Evolutionary conservation across 2,888 invertebrate genomes (phyloP).

Genomic region (Clitarchus hookeri): DNA sequence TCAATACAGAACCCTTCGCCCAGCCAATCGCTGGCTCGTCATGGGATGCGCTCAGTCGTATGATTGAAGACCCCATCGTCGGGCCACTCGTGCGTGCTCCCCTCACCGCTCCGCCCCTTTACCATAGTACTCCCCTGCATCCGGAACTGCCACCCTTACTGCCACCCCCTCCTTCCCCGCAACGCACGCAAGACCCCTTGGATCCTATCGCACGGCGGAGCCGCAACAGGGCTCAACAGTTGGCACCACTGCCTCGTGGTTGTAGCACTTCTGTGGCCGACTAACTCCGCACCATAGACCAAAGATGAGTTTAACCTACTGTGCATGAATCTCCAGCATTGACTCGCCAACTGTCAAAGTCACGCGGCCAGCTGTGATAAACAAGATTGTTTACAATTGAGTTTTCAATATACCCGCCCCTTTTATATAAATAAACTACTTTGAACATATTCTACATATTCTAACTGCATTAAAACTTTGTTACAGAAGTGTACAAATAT

Average conservation of each 20-base stretch:
- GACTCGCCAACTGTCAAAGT: too few species aligned
- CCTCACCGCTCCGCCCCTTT: neutral
- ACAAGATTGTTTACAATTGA: too few species aligned
- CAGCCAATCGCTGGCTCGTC: slow-evolving; percentile 17
- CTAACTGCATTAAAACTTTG: too few species aligned
- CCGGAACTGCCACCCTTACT: slow-evolving; percentile 4
- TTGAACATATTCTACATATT: too few species aligned
- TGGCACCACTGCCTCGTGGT: neutral
- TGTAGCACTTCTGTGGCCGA: neutral
- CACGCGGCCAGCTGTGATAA: too few species aligned
- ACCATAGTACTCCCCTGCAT: neutral
- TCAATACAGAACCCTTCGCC: slow-evolving; percentile 14
- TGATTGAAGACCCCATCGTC: slow-evolving; percentile 22
- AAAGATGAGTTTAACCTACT: too few species aligned
- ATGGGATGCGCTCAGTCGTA: slow-evolving; percentile 21
- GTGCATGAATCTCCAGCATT: too few species aligned
- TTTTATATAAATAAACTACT: too few species aligned
- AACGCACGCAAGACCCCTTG: too few species aligned
- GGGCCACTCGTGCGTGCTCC: slow-evolving; percentile 20
- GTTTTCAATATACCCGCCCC: too few species aligned
- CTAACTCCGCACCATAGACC: too few species aligned
- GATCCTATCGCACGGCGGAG: neutral
- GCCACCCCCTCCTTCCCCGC: neutral
- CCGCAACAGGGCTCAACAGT: slow-evolving; percentile 8
- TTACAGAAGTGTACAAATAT: too few species aligned